Conservation (phyloP, 2,888 invertebrate genomes). For the Macrosoma leucophasiata region DNA sequence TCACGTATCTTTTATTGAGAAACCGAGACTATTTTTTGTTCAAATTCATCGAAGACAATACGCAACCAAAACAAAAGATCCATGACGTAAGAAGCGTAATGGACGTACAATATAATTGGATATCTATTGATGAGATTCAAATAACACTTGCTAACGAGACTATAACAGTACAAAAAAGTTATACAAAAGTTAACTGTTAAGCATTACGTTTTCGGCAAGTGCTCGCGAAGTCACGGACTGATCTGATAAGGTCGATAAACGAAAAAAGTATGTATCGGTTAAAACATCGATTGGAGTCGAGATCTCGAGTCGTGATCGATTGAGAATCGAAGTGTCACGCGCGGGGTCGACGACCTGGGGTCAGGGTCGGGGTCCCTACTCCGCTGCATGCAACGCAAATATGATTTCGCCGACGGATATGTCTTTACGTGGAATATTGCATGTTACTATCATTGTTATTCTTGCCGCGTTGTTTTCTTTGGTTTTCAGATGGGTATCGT, state of each 20-base stretch:
- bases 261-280: slow-evolving; percentile 63
- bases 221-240: slow-evolving; percentile 50
- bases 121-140: slow-evolving; percentile 22
- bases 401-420: slow-evolving; percentile 53
- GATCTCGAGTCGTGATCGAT: slow-evolving; percentile 71
- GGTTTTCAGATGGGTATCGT: too few relatives aligned
- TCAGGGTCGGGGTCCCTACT: slow-evolving; percentile 63
- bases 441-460: slow-evolving; percentile 64
- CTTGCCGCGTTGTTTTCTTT: slow-evolving; percentile 44
- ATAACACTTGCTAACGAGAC: slow-evolving; percentile 54
- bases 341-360: slow-evolving; percentile 63
- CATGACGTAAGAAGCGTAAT: too few relatives aligned
- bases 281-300: slow-evolving; percentile 50
- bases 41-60: too few relatives aligned
- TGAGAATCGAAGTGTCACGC: slow-evolving; percentile 74
- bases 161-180: slow-evolving; percentile 54
- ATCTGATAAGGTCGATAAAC: slow-evolving; percentile 57
- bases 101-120: too few relatives aligned
- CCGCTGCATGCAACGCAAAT: slow-evolving; percentile 60
- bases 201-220: slow-evolving; percentile 57
- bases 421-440: slow-evolving; percentile 63
- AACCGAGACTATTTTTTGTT: too few relatives aligned
- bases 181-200: slow-evolving; percentile 58
- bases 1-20: too few relatives aligned
- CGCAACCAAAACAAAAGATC: too few relatives aligned